Conservation (phyloP, 2,113 vertebrate species). For the Pollimyrus isidori region DNA sequence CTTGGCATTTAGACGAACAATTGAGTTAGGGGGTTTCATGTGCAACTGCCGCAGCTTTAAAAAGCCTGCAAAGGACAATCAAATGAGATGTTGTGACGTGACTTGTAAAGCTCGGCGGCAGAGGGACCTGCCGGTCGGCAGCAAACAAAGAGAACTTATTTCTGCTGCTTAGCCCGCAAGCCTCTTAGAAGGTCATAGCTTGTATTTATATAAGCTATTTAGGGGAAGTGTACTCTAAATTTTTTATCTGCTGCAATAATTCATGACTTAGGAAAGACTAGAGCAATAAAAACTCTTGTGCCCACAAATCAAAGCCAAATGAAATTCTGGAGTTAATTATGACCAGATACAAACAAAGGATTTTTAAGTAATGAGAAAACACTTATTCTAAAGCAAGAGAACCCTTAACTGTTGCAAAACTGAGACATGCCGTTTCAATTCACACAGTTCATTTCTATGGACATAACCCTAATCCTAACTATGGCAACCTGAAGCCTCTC, state of each 20-base stretch:
- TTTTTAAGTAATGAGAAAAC: neutral
- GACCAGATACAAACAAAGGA: neutral
- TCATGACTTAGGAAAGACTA: neutral
- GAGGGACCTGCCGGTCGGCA: neutral
- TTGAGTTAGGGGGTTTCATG: neutral
- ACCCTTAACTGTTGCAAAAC: neutral
- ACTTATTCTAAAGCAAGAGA: neutral
- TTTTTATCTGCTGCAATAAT: neutral
- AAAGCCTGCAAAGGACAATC: neutral
- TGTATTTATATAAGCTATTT: neutral
- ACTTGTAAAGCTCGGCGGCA: neutral
- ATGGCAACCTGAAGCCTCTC: neutral
- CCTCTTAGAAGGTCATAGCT: neutral
- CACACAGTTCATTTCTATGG: neutral
- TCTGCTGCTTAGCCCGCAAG: constrained; percentile 3
- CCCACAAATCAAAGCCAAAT: neutral
- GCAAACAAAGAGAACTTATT: neutral
- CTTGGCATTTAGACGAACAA: neutral
- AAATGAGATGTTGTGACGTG: neutral
- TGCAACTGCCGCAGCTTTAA: neutral
- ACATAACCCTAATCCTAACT: neutral
- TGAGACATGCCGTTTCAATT: neutral
- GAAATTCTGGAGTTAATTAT: neutral
- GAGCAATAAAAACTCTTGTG: neutral
- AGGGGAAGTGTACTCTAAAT: neutral